These are phyloP conservation scores for Paguma larvata DNA, from an alignment of 2,797 vertebrate species.

Conservation along the genomic window DNA sequence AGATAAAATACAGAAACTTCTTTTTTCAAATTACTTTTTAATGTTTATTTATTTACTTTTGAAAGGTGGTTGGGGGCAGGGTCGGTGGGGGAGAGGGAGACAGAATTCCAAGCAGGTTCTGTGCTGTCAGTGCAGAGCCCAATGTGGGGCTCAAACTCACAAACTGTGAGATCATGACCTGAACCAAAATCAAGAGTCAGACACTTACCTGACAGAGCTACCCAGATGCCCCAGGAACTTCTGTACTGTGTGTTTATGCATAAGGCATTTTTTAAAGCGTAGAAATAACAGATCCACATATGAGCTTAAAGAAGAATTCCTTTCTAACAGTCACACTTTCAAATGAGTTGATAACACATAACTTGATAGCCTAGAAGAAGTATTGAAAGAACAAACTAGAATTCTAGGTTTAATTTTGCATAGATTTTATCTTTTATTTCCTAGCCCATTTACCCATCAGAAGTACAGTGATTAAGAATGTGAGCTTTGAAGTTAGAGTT, in stretches of 20 bases:
- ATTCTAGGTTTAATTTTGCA: constrained; percentile 30
- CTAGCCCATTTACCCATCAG: background rate
- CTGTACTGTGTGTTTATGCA: background rate
- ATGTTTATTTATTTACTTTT: no score
- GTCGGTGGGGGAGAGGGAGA: no score
- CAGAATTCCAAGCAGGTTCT: no score
- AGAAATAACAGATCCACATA: background rate
- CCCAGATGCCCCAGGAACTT: background rate
- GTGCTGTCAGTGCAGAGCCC: no score
- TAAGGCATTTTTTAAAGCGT: constrained; percentile 26
- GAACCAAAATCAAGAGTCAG: no score
- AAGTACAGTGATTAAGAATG: background rate
- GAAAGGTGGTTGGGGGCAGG: no score
- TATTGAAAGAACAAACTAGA: background rate
- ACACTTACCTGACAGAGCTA: no score
- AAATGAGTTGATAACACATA: constrained; percentile 20
- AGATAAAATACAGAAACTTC: background rate
- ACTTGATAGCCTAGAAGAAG: constrained; percentile 29
- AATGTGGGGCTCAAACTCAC: no score
- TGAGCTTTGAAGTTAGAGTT: background rate
- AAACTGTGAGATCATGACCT: no score
- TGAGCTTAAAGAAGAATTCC: background rate
- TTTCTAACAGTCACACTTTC: background rate
- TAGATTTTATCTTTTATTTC: background rate
- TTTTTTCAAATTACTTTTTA: background rate